A percentile compares a stretch with the other conserved stretches of the same genome.
Evolutionary conservation across 2,113 vertebrate species (phyloP).

Genomic region (Lophotis ruficrista): DNA sequence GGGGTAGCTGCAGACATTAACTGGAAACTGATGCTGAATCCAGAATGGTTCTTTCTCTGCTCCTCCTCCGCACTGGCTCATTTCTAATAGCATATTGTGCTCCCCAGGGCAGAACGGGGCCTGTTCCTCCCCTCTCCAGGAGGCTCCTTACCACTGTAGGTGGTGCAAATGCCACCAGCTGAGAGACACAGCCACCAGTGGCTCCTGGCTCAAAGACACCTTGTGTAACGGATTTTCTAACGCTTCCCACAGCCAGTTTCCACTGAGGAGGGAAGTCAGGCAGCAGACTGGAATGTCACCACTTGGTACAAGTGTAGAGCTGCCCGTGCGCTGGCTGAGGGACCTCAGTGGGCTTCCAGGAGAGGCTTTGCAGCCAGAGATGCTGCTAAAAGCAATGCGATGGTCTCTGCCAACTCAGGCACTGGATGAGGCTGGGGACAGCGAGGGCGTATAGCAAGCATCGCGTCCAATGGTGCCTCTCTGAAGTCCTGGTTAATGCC

Average conservation of each 20-base stretch:
- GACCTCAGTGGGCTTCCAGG: neutral
- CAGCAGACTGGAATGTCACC: neutral
- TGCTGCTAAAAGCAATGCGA: neutral
- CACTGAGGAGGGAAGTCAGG: neutral
- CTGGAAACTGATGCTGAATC: neutral
- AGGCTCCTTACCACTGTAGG: neutral
- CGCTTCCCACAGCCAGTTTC: neutral
- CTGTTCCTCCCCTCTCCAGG: neutral
- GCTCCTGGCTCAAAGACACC: neutral
- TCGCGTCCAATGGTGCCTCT: fast-evolving
- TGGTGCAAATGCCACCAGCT: neutral
- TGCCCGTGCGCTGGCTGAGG: neutral
- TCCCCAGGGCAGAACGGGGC: neutral
- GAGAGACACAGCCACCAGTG: neutral
- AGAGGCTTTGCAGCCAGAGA: neutral
- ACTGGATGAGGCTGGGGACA: neutral
- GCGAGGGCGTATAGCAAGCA: neutral
- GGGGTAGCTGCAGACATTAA: neutral
- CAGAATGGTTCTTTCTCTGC: neutral
- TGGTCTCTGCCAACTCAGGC: neutral
- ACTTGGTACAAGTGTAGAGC: neutral
- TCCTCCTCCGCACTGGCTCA: neutral
- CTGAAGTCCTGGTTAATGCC: neutral
- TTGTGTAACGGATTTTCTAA: neutral
- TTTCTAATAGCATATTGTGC: neutral